Conservation (phyloP, 2,797 vertebrate genomes). For the Falco biarmicus region DNA sequence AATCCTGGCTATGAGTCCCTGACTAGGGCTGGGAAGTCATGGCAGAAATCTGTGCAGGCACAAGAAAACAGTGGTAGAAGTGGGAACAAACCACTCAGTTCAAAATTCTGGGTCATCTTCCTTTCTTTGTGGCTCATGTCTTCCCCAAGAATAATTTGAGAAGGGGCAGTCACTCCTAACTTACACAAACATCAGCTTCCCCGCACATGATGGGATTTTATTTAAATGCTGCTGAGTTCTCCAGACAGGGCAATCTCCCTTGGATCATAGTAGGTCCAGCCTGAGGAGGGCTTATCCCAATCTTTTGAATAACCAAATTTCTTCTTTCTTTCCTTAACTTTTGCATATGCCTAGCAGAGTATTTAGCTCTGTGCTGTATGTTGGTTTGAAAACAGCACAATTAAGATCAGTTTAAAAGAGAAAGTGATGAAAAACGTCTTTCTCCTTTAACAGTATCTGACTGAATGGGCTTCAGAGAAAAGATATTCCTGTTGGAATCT, state of each 20-base stretch:
- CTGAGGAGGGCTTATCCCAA: background rate
- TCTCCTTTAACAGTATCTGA: background rate
- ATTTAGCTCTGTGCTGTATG: background rate
- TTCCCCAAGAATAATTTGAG: background rate
- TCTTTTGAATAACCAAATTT: background rate
- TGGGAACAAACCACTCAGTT: background rate
- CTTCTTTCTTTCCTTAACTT: background rate
- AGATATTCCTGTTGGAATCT: background rate
- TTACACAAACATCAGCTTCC: background rate
- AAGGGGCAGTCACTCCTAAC: background rate
- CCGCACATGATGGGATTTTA: background rate
- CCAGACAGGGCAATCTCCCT: background rate
- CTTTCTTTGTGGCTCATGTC: background rate
- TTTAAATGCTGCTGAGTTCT: background rate
- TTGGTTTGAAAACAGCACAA: background rate
- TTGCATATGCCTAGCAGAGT: background rate
- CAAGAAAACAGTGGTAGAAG: background rate
- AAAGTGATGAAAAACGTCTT: background rate
- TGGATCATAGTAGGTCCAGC: background rate
- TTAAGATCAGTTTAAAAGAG: background rate
- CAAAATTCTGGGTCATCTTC: background rate
- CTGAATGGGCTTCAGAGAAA: background rate
- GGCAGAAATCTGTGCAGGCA: background rate
- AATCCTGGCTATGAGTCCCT: background rate
- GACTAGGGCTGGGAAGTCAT: background rate